phyloP scores from a whole-genome alignment of 2,113 vertebrate genomes.

The Pteruthius melanotis region DNA sequence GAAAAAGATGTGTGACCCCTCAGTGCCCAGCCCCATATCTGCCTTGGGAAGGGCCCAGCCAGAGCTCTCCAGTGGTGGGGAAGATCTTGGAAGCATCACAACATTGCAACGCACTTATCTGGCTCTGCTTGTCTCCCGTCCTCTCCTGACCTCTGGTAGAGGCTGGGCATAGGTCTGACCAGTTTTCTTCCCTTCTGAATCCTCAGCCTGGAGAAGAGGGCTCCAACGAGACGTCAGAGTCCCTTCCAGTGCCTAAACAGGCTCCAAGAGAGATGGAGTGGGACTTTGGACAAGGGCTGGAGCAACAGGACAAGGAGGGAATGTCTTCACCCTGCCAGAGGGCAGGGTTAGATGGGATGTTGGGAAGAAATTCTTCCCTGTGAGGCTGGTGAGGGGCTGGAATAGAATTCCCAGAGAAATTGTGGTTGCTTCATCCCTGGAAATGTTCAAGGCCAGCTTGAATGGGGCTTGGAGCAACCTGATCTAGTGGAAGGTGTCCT shows the following conservation, averaged over 20 bases:
- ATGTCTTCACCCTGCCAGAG: background rate
- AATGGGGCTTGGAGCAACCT: fast-evolving
- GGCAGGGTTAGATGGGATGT: background rate
- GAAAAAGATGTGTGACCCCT: background rate
- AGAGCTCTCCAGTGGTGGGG: background rate
- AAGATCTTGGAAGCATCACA: background rate
- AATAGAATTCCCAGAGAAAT: background rate
- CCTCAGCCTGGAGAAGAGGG: background rate
- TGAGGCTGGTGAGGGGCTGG: background rate
- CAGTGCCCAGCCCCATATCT: fast-evolving
- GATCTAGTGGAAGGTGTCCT: background rate
- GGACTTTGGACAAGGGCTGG: background rate
- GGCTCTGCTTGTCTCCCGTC: background rate
- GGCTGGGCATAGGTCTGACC: background rate
- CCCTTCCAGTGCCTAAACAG: background rate
- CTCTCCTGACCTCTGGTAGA: background rate
- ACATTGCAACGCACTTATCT: fast-evolving
- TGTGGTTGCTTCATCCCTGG: background rate
- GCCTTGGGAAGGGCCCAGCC: background rate
- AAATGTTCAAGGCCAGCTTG: background rate
- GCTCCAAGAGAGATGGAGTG: background rate
- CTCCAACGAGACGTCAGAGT: background rate
- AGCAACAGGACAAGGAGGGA: background rate
- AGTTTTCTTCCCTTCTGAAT: background rate
- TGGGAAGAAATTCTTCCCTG: background rate